Evolutionary conservation across 2,113 vertebrate species (phyloP).

Genomic region (Laticauda colubrina): DNA sequence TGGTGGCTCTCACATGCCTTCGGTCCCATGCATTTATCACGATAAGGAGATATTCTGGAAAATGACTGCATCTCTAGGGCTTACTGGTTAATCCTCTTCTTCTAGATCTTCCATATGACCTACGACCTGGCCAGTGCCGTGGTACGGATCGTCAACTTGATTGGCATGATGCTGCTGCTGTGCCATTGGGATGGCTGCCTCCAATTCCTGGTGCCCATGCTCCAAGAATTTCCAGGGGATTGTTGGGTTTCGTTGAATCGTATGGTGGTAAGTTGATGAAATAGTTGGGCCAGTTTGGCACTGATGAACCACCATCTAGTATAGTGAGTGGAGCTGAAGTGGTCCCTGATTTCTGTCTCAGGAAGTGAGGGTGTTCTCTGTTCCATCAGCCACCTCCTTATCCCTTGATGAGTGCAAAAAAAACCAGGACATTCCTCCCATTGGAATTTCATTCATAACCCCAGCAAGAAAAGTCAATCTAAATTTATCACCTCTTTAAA

Average conservation of each 20-base stretch:
- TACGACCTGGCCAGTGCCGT: slow-evolving; percentile 96
- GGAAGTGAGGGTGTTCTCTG: background rate
- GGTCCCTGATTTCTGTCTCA: background rate
- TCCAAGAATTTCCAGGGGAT: slow-evolving; percentile 93
- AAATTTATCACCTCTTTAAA: background rate
- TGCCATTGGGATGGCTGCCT: slow-evolving; percentile 99
- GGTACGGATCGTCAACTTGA: slow-evolving; percentile 93
- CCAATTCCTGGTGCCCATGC: slow-evolving; percentile 98
- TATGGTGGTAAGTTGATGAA: slow-evolving; percentile 89
- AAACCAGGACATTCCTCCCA: background rate
- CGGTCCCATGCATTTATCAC: background rate
- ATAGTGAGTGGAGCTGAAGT: background rate
- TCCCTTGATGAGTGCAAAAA: background rate
- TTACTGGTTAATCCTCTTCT: slow-evolving; percentile 9
- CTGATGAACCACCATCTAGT: background rate
- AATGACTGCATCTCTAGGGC: background rate
- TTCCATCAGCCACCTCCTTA: background rate
- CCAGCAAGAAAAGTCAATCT: background rate
- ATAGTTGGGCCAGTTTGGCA: background rate
- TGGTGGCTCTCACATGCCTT: background rate
- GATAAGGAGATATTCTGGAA: background rate
- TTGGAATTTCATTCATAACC: background rate
- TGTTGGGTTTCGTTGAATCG: slow-evolving; percentile 98
- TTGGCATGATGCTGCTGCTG: slow-evolving; percentile 97
- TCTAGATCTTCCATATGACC: slow-evolving; percentile 99